phyloP scores from a whole-genome alignment of 2,113 vertebrate species.

The Cavia porcellus region DNA sequence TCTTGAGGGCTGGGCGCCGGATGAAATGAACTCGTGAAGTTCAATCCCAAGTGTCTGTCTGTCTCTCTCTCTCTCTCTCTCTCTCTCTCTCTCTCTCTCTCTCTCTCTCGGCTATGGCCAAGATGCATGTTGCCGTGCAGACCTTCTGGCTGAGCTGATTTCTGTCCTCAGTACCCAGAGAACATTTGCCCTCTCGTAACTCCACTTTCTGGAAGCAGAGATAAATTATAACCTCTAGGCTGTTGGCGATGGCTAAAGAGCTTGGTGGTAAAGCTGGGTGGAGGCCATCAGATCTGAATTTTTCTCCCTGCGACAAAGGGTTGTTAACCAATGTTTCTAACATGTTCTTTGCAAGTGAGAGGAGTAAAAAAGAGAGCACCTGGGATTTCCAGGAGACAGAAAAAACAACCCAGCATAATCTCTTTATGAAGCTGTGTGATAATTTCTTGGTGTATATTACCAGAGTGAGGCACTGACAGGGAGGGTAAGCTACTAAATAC shows the following conservation, averaged over 20 bases:
- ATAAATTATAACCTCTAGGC: neutral
- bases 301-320: accelerated
- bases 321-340: neutral
- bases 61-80: too few relatives aligned
- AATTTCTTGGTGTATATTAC: neutral
- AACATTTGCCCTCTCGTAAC: neutral
- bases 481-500: neutral
- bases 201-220: neutral
- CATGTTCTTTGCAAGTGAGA: neutral
- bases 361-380: neutral
- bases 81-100: too few relatives aligned
- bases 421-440: neutral
- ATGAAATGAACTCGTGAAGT: neutral
- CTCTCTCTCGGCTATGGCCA: too few relatives aligned
- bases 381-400: neutral
- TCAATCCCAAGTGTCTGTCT: neutral
- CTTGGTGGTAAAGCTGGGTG: neutral
- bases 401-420: neutral
- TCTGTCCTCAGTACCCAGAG: slow-evolving; percentile 12
- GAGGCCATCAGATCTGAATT: neutral
- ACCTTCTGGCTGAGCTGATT: neutral
- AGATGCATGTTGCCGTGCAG: neutral
- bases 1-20: neutral
- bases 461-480: neutral
- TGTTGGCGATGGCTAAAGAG: neutral